A percentile compares a stretch with the other conserved stretches of the same genome.
Conservation (phyloP, 2,888 invertebrate species). For the Steinernema hermaphroditum region DNA sequence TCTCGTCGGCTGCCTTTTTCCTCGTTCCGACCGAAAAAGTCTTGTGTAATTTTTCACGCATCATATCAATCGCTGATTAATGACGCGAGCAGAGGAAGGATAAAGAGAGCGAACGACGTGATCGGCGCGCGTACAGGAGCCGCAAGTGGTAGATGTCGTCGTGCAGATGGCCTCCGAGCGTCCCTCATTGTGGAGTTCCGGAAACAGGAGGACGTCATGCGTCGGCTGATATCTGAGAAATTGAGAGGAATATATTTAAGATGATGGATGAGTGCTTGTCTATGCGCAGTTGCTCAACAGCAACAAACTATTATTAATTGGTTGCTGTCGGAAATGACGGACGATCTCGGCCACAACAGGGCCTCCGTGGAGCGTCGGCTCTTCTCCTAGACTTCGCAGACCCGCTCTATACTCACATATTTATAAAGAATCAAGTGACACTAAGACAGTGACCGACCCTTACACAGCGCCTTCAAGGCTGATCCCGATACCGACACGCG, state of each 20-base stretch:
- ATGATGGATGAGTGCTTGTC: conserved; percentile 29
- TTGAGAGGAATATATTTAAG: conserved; percentile 27
- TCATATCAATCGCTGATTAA: conserved; percentile 30
- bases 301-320: conserved; percentile 31
- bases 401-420: conserved; percentile 11
- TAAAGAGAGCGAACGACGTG: conserved; percentile 10
- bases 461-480: too few relatives aligned
- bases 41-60: conserved; percentile 31
- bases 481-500: too few relatives aligned
- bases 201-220: background rate
- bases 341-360: conserved; percentile 30
- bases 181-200: background rate
- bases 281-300: conserved; percentile 31
- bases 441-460: too few relatives aligned
- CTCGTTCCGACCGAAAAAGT: conserved; percentile 21
- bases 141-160: background rate
- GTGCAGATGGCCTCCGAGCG: background rate
- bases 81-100: conserved; percentile 15
- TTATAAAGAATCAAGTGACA: conserved; percentile 27
- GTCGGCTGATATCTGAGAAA: conserved; percentile 21
- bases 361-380: background rate
- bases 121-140: conserved; percentile 14
- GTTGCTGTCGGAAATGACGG: conserved; percentile 25
- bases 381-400: background rate
- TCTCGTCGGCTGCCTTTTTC: conserved; percentile 26